Conservation (phyloP, 1,140 invertebrate species). For the Drosophila parvula region DNA sequence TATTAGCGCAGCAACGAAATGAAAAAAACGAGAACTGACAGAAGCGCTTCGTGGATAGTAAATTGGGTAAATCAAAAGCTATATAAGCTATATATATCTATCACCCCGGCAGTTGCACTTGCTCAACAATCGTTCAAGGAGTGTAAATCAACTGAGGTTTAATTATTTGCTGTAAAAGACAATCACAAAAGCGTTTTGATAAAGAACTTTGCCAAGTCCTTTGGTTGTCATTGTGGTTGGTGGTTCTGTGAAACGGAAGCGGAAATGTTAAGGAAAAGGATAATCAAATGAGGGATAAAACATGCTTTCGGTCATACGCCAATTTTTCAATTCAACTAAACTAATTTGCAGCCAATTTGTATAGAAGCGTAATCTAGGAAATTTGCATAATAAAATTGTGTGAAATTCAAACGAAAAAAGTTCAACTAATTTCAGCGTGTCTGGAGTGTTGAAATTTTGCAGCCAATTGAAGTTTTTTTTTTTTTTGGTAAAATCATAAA, state of each 20-base stretch:
- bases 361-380: conserved; percentile 44
- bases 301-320: conserved; percentile 56
- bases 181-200: conserved; percentile 67
- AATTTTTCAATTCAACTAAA: conserved; percentile 71
- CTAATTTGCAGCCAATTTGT: conserved; percentile 74
- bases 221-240: conserved; percentile 12
- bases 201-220: conserved; percentile 39
- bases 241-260: conserved; percentile 33
- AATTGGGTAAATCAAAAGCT: conserved; percentile 27
- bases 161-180: conserved; percentile 57
- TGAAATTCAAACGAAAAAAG: conserved; percentile 42
- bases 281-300: conserved; percentile 47
- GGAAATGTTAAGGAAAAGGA: conserved; percentile 36
- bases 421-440: conserved; percentile 39
- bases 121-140: conserved; percentile 58
- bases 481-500: conserved; percentile 49
- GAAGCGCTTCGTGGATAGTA: conserved; percentile 59
- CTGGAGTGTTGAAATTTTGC: conserved; percentile 36
- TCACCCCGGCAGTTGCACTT: conserved; percentile 59
- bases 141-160: conserved; percentile 52
- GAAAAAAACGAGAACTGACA: conserved; percentile 54
- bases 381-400: conserved; percentile 50
- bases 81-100: conserved; percentile 26
- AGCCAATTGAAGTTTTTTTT: conserved; percentile 59
- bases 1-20: conserved; percentile 66